A percentile compares a stretch with the other conserved stretches of the same genome.
Evolutionary conservation across 2,888 invertebrate species (phyloP).

Genomic region (Dendrolimus houi): DNA sequence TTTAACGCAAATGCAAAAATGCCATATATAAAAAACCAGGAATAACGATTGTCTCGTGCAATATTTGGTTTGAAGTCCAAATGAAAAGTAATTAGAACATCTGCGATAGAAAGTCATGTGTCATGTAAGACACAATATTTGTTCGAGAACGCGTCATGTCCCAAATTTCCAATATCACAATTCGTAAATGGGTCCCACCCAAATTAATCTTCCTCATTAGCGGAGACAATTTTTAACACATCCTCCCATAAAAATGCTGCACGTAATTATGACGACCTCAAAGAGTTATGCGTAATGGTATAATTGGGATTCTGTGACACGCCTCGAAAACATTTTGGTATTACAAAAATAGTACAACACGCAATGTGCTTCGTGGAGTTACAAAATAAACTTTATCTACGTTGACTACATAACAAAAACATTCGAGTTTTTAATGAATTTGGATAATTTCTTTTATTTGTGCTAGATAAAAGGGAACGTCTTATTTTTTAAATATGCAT

Average conservation of each 20-base stretch:
- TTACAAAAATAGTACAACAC: conserved; percentile 10
- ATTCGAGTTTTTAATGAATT: not conserved
- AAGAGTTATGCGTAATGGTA: conserved; percentile 27
- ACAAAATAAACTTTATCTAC: too few relatives aligned
- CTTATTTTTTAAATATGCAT: too few relatives aligned
- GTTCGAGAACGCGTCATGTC: conserved; percentile 13
- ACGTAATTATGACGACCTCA: conserved; percentile 41
- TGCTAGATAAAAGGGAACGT: too few relatives aligned
- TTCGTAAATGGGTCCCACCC: conserved; percentile 40
- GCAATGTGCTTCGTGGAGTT: not conserved
- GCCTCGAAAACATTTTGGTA: conserved; percentile 13
- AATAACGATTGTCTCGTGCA: not conserved
- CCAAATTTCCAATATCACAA: conserved; percentile 32
- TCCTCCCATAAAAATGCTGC: conserved; percentile 41
- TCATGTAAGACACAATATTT: not conserved
- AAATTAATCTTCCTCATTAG: conserved; percentile 73
- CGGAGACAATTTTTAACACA: conserved; percentile 55
- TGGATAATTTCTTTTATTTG: not conserved
- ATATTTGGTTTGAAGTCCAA: not conserved
- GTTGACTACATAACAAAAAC: not conserved
- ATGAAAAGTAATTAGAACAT: not conserved
- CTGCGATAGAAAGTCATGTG: not conserved
- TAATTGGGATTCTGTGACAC: conserved; percentile 24
- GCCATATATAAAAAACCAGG: not conserved
- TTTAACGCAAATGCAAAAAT: not conserved